Conservation (phyloP, 2,888 invertebrate genomes). For the Chloromyia formosa region DNA sequence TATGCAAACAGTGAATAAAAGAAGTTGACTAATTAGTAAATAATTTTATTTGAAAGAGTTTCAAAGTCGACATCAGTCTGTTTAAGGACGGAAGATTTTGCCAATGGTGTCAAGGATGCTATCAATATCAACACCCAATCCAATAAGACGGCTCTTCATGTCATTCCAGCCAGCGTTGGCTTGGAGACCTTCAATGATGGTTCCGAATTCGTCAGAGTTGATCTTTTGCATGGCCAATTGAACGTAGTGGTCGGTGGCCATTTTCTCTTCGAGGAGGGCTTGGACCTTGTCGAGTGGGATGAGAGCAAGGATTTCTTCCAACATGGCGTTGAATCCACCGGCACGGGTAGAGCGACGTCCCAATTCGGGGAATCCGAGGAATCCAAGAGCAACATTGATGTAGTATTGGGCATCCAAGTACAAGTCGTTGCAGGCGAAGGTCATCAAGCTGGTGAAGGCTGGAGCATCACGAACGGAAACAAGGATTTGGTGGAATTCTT, state of each 20-base stretch:
- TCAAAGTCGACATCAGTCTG: not conserved
- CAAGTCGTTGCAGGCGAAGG: slow-evolving; percentile 37
- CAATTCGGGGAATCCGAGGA: slow-evolving; percentile 40
- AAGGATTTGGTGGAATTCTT: slow-evolving; percentile 43
- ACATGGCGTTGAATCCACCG: slow-evolving; percentile 39
- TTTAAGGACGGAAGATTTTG: slow-evolving; percentile 36
- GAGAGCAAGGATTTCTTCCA: slow-evolving; percentile 41
- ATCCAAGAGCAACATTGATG: slow-evolving; percentile 33
- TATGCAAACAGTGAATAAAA: no score
- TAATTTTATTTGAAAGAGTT: not conserved
- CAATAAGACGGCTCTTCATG: slow-evolving; percentile 34
- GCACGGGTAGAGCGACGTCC: not conserved
- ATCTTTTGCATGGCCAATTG: slow-evolving; percentile 42
- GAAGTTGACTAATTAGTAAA: no score
- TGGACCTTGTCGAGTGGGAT: slow-evolving; percentile 41
- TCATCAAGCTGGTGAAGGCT: slow-evolving; percentile 40
- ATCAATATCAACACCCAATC: slow-evolving; percentile 44
- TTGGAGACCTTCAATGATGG: slow-evolving; percentile 40
- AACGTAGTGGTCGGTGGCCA: slow-evolving; percentile 43
- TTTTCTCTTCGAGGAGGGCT: slow-evolving; percentile 36
- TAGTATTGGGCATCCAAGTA: slow-evolving; percentile 45
- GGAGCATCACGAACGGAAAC: slow-evolving; percentile 26
- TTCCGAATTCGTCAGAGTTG: slow-evolving; percentile 45
- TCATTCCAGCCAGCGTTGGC: slow-evolving; percentile 33
- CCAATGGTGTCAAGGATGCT: slow-evolving; percentile 35